Conservation (phyloP, 2,888 invertebrate genomes). For the Catocala sponsa region DNA sequence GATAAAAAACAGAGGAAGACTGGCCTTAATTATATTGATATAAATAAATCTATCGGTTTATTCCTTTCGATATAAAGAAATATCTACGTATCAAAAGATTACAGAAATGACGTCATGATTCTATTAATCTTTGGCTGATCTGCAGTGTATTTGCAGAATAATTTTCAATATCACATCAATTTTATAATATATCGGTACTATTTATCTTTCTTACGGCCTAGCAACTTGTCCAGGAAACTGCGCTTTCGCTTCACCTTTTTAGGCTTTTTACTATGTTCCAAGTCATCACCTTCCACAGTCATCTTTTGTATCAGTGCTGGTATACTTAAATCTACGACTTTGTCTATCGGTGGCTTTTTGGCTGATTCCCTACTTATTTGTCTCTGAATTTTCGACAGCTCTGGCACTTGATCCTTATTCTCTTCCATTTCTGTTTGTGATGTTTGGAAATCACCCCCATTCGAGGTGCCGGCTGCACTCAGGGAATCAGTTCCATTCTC, state of each 20-base stretch:
- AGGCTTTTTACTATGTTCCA: constrained; percentile 68
- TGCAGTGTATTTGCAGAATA: constrained; percentile 64
- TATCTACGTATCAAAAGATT: constrained; percentile 70
- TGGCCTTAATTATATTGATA: constrained; percentile 74
- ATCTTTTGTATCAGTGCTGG: constrained; percentile 81
- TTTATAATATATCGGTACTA: constrained; percentile 62
- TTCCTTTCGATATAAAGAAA: constrained; percentile 53
- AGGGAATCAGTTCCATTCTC: constrained; percentile 67
- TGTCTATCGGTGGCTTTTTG: constrained; percentile 63
- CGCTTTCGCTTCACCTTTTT: constrained; percentile 84
- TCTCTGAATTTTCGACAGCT: constrained; percentile 69
- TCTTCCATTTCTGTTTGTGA: constrained; percentile 76
- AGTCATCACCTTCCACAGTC: constrained; percentile 71
- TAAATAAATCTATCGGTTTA: constrained; percentile 64
- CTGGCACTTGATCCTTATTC: constrained; percentile 77
- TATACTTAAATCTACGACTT: constrained; percentile 74
- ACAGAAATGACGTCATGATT: constrained; percentile 75
- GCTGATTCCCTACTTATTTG: constrained; percentile 70
- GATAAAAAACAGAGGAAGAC: constrained; percentile 81
- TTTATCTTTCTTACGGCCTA: constrained; percentile 79
- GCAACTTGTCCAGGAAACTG: constrained; percentile 82
- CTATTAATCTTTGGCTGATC: constrained; percentile 80
- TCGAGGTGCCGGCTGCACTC: constrained; percentile 46
- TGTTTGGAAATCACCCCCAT: constrained; percentile 64
- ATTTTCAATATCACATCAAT: constrained; percentile 61